These are phyloP conservation scores for Cerceris ruficornis DNA, from an alignment of 2,888 invertebrate species.

Conservation along the genomic window DNA sequence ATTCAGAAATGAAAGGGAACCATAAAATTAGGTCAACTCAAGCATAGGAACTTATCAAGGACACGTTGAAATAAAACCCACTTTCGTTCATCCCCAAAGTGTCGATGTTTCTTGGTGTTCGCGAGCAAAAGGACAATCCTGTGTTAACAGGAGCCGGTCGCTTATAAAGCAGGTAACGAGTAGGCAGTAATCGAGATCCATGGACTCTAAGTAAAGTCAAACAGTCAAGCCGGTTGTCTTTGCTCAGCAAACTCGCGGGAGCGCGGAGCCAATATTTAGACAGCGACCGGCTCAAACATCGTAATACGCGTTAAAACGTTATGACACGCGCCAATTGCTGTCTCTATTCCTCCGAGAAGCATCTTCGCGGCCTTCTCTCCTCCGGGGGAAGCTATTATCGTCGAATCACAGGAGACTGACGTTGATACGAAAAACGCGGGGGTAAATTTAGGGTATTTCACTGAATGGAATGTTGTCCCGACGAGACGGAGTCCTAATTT, in stretches of 20 bases:
- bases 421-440: no score
- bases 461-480: no score
- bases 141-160: slow-evolving; percentile 61
- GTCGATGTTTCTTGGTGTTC: slow-evolving; percentile 17
- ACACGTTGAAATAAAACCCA: no score
- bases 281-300: slow-evolving; percentile 67
- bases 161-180: slow-evolving; percentile 68
- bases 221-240: slow-evolving; percentile 70
- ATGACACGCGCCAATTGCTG: slow-evolving; percentile 66
- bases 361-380: slow-evolving; percentile 4
- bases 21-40: not conserved
- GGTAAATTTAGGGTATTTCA: no score
- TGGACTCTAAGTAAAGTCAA: slow-evolving; percentile 74
- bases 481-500: no score
- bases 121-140: slow-evolving; percentile 58
- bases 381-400: no score
- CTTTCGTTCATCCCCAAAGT: not conserved
- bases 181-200: slow-evolving; percentile 73
- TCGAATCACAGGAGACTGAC: no score
- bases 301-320: slow-evolving; percentile 67
- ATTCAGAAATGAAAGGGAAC: not conserved
- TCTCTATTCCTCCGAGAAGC: slow-evolving; percentile 41
- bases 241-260: slow-evolving; percentile 74
- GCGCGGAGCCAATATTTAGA: slow-evolving; percentile 74
- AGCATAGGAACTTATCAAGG: not conserved